A percentile compares a stretch with the other conserved stretches of the same genome.
phyloP scores from a whole-genome alignment of 2,113 vertebrate species.

The Pogona vitticeps region DNA sequence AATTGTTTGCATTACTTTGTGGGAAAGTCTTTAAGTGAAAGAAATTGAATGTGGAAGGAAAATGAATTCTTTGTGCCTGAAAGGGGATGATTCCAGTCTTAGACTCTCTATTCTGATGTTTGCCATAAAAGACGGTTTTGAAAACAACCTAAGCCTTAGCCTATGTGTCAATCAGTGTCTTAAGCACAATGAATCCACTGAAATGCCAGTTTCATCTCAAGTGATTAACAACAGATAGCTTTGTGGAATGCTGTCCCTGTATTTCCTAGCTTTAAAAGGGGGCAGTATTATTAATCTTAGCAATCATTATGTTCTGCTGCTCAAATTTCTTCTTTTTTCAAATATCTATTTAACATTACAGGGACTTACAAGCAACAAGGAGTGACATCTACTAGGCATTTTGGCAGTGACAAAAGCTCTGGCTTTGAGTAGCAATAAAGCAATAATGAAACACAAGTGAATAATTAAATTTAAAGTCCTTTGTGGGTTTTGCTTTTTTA shows the following conservation, averaged over 20 bases:
- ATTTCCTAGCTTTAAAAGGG: constrained; percentile 48
- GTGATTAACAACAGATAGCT: not conserved
- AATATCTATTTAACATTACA: not conserved
- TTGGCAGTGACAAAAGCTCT: constrained; percentile 4
- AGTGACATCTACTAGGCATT: constrained; percentile 1
- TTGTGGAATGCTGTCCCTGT: constrained; percentile 38
- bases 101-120: constrained; percentile 53
- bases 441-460: constrained; percentile 52
- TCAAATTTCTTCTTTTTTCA: constrained; percentile 16
- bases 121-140: constrained; percentile 57
- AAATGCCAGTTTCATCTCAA: constrained; percentile 10
- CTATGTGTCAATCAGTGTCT: not conserved
- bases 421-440: constrained; percentile 50
- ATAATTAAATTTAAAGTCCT: constrained; percentile 63
- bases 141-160: constrained; percentile 50
- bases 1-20: constrained; percentile 65
- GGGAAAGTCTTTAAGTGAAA: constrained; percentile 66
- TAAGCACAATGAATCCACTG: constrained; percentile 4
- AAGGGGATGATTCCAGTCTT: constrained; percentile 70
- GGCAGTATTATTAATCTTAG: constrained; percentile 12
- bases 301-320: constrained; percentile 42
- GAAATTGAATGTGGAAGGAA: constrained; percentile 67
- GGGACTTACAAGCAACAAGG: not conserved
- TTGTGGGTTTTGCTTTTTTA: constrained; percentile 35
- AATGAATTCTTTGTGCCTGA: constrained; percentile 50